phyloP scores from a whole-genome alignment of 2,888 invertebrate species.

The Agonopterix subpropinquella region DNA sequence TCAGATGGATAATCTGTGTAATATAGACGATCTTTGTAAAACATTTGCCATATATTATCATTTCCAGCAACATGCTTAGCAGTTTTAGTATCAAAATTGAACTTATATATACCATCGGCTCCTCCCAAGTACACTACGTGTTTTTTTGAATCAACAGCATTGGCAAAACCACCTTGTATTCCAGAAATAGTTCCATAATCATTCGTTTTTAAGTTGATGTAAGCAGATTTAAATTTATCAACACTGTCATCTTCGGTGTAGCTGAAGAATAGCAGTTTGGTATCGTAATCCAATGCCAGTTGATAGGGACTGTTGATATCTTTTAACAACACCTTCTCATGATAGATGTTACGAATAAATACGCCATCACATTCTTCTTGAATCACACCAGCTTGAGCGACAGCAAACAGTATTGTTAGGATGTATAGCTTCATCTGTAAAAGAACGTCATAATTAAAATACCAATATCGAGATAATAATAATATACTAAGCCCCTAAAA shows the following conservation, averaged over 20 bases:
- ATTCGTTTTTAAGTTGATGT: conserved; percentile 39
- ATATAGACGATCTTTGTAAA: conserved; percentile 45
- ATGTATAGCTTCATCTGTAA: no score
- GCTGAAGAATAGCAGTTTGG: conserved; percentile 49
- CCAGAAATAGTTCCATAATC: conserved; percentile 31
- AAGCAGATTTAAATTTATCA: conserved; percentile 32
- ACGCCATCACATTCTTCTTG: conserved; percentile 19
- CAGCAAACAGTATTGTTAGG: neutral
- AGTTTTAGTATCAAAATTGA: conserved; percentile 31
- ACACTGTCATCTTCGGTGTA: conserved; percentile 15
- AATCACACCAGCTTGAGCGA: conserved; percentile 8
- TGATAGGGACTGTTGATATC: conserved; percentile 41
- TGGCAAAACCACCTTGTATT: conserved; percentile 43
- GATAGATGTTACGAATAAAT: conserved; percentile 17
- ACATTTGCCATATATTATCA: conserved; percentile 54
- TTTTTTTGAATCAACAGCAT: conserved; percentile 32
- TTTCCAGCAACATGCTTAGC: conserved; percentile 27
- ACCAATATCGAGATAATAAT: no score
- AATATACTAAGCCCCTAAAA: no score
- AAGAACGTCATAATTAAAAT: no score
- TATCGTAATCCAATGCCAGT: conserved; percentile 47
- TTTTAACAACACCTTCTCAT: conserved; percentile 29
- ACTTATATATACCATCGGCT: conserved; percentile 41
- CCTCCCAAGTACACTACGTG: conserved; percentile 49
- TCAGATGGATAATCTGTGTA: conserved; percentile 41